phyloP scores from a whole-genome alignment of 1,140 invertebrate genomes.

The Zaprionus lachaisei region DNA sequence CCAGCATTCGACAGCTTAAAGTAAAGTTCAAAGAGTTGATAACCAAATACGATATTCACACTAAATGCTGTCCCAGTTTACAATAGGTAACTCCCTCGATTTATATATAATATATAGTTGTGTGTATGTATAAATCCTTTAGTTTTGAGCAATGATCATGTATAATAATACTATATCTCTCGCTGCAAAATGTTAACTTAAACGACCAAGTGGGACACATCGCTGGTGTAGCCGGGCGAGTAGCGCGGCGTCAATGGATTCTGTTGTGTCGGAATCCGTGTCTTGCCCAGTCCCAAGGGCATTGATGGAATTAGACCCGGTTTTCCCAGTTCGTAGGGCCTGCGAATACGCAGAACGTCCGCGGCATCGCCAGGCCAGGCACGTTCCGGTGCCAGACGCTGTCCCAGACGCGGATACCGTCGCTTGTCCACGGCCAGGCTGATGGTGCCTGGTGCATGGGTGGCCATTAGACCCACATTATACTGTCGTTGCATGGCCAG shows the following conservation, averaged over 20 bases:
- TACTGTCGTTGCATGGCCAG: slow-evolving; percentile 89
- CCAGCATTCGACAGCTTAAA: slow-evolving; percentile 3
- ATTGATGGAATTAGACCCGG: slow-evolving; percentile 51
- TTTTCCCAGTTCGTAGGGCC: slow-evolving; percentile 79
- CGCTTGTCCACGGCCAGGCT: slow-evolving; percentile 90
- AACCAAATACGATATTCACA: neutral
- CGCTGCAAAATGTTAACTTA: slow-evolving; percentile 84
- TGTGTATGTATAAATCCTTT: slow-evolving; percentile 17
- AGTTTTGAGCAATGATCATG: slow-evolving; percentile 48
- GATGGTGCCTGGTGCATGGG: slow-evolving; percentile 89
- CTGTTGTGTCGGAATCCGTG: slow-evolving; percentile 47
- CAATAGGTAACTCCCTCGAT: slow-evolving; percentile 32
- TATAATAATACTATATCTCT: slow-evolving; percentile 34
- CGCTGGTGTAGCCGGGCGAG: slow-evolving; percentile 88
- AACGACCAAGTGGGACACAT: slow-evolving; percentile 89
- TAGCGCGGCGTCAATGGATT: slow-evolving; percentile 87
- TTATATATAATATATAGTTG: neutral
- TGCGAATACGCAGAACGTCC: slow-evolving; percentile 85
- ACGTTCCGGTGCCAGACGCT: slow-evolving; percentile 85
- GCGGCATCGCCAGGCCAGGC: slow-evolving; percentile 88
- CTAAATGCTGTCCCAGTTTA: neutral
- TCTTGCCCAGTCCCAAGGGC: slow-evolving; percentile 64
- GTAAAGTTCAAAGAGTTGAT: neutral
- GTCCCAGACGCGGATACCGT: slow-evolving; percentile 84
- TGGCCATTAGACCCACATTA: slow-evolving; percentile 91